Evolutionary conservation across 2,113 vertebrate species (phyloP), one percentile per base, ranked within the genome.

Genomic region (Petromus typicus): DNA sequence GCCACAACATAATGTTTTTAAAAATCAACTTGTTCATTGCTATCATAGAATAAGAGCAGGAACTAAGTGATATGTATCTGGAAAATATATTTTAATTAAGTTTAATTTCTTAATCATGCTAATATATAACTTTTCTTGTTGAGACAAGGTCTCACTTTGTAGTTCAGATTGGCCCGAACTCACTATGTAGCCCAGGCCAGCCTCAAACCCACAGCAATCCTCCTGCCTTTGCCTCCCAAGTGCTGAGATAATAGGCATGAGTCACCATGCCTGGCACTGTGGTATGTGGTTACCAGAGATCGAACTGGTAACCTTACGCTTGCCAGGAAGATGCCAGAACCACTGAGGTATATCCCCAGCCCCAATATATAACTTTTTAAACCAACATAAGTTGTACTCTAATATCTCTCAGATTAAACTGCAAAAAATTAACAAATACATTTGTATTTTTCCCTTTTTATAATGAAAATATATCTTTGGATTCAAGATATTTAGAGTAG

Each of bases 401-500:
- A 43, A 79, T 30, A 25, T 9, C 16, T 45, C 57, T 34, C 71
- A 78, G 56, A 76, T 90, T 30, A 48, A 80, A 61, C 14, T 61
- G 48, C 10, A 51, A 51, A 10, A 51, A 51, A 51, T 51, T n/a
- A n/a, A n/a, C n/a, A n/a, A n/a, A 51, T 51, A 59, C 18, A 80
- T 37, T 0, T 37, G n/a, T 57, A 90, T 69, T 93, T 89, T 34
- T 14, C 5, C 17, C n/a, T 82, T 48, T 67, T 23, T 40, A 64
- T 64, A 34, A 54, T n/a, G 22, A 82, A 75, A 79, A 90, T 64
- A 73, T 37, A 64, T 56, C 13, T 40, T 81, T 69, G 11, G 9
- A n/a, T 67, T 80, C 69, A 95, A 80, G 56, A 61, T 56, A 90
- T 27, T 91, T 93, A 93, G 73, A 94, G 51, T 18, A 67, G 10